phyloP scores from a whole-genome alignment of 2,888 invertebrate species.

The Nomada goodeniana region DNA sequence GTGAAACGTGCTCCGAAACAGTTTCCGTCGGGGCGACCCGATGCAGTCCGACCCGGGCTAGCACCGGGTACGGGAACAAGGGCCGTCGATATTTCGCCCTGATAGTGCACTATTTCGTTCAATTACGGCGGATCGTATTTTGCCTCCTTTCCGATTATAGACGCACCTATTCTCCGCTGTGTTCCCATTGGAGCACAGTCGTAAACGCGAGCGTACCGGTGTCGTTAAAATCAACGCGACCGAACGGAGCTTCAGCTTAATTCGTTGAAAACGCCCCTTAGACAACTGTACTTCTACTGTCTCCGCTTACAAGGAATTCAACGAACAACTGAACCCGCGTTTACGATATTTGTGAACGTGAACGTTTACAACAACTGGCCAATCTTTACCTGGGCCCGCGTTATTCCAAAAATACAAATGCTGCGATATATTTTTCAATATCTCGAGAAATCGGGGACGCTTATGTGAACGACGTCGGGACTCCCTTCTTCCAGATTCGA shows the following conservation, averaged over 20 bases:
- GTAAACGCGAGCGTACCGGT: conserved; percentile 1
- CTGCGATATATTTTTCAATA: too few relatives aligned
- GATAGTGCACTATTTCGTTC: neutral
- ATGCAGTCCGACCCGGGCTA: conserved; percentile 44
- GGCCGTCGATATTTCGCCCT: conserved; percentile 1
- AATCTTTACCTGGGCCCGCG: neutral
- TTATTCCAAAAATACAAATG: neutral
- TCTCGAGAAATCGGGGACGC: too few relatives aligned
- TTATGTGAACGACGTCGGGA: too few relatives aligned
- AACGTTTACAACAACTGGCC: too few relatives aligned
- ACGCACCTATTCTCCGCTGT: neutral
- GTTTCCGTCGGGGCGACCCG: conserved; percentile 50
- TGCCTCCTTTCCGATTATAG: neutral
- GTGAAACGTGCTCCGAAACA: conserved; percentile 56
- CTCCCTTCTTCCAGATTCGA: too few relatives aligned
- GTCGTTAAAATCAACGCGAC: too few relatives aligned
- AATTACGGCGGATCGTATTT: conserved; percentile 6
- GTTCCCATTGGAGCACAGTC: neutral
- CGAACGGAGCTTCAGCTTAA: neutral
- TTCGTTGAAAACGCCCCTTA: neutral
- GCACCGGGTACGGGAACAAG: conserved; percentile 4
- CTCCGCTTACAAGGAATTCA: conserved; percentile 51
- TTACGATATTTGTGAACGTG: too few relatives aligned
- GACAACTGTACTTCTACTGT: conserved; percentile 17
- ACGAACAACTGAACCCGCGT: conserved; percentile 31